These are phyloP conservation scores for Tubiluchus corallicola DNA, from an alignment of 2,888 invertebrate species.

Conservation along the genomic window DNA sequence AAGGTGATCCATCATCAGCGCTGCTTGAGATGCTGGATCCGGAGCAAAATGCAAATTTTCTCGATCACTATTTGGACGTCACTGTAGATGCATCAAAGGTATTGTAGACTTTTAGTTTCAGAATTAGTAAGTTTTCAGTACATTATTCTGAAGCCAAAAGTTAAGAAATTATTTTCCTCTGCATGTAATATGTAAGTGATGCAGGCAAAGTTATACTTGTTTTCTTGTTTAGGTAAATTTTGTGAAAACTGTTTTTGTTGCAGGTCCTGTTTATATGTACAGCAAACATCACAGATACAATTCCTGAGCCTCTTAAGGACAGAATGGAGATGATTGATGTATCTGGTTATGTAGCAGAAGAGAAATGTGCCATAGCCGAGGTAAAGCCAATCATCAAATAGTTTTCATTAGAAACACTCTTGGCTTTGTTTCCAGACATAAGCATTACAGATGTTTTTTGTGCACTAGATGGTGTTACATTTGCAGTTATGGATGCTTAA, in stretches of 20 bases:
- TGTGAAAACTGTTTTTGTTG: conserved; percentile 10
- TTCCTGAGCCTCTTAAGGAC: conserved; percentile 87
- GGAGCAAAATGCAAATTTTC: conserved; percentile 92
- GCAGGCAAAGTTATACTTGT: no score
- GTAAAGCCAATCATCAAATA: no score
- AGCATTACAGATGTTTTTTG: no score
- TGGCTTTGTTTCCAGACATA: no score
- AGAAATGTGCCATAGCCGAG: conserved; percentile 87
- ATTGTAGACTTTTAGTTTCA: no score
- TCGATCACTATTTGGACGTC: conserved; percentile 96
- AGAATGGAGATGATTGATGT: conserved; percentile 99
- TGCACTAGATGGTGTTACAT: no score
- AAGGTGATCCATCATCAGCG: conserved; percentile 94
- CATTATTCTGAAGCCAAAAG: no score
- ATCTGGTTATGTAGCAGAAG: conserved; percentile 96
- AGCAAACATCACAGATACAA: conserved; percentile 82
- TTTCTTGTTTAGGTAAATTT: not conserved
- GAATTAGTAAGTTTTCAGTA: no score
- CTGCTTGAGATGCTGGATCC: conserved; percentile 90
- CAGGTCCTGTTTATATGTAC: conserved; percentile 91
- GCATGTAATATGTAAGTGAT: no score
- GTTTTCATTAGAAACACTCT: no score
- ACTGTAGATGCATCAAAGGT: conserved; percentile 81
- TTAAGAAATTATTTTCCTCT: no score
- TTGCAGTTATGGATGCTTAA: no score